phyloP scores from a whole-genome alignment of 2,888 invertebrate species.

The Acleris cristana region DNA sequence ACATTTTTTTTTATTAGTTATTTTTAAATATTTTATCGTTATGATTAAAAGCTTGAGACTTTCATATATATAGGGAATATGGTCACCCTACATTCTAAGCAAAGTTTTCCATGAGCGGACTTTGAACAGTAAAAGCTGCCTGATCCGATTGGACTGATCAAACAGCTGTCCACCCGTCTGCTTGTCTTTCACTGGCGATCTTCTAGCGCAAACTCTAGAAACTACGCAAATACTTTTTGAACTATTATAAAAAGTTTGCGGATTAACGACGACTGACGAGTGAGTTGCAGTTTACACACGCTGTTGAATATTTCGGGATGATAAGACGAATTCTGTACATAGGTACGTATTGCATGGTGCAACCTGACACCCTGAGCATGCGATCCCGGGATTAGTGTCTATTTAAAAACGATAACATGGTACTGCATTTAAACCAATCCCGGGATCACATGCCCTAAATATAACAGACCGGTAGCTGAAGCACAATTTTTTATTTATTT shows the following conservation, averaged over 20 bases:
- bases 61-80: not conserved
- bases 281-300: not conserved
- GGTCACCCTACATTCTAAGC: not conserved
- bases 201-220: constrained; percentile 15
- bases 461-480: no score
- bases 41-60: no score
- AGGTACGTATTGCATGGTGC: no score
- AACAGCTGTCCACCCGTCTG: constrained; percentile 15
- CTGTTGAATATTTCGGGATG: not conserved
- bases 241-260: not conserved
- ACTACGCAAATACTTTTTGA: not conserved
- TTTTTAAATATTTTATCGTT: no score
- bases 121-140: constrained; percentile 10
- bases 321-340: no score
- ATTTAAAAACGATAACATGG: no score
- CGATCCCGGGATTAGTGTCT: no score
- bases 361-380: no score
- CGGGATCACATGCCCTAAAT: no score
- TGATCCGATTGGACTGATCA: constrained; percentile 5
- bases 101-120: constrained; percentile 17
- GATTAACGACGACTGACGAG: not conserved
- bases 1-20: no score
- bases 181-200: constrained; percentile 27
- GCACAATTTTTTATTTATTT: not conserved
- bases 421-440: no score